Conservation (phyloP, 2,888 invertebrate species). For the Eupithecia abbreviata region DNA sequence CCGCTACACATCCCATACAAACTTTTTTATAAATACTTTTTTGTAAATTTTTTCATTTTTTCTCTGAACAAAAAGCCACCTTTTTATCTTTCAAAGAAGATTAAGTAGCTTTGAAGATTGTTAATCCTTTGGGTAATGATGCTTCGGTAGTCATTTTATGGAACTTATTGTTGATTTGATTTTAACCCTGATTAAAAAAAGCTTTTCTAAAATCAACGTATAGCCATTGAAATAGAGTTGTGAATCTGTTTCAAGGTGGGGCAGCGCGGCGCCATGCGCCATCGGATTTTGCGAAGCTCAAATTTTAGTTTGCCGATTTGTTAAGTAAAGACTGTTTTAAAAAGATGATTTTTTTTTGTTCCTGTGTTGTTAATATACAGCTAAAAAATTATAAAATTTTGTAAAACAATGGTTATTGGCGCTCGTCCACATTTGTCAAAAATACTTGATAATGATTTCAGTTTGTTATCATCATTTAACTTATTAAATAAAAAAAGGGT, state of each 20-base stretch:
- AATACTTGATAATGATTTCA: too few relatives aligned
- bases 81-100: slow-evolving; percentile 46
- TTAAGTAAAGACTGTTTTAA: not conserved
- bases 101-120: slow-evolving; percentile 49
- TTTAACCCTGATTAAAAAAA: not conserved
- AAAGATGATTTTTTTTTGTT: not conserved
- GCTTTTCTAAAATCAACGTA: not conserved
- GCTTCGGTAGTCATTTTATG: slow-evolving; percentile 60
- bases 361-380: too few relatives aligned
- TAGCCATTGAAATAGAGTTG: not conserved
- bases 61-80: slow-evolving; percentile 48
- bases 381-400: too few relatives aligned
- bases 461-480: too few relatives aligned
- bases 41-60: slow-evolving; percentile 39
- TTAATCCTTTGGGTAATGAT: slow-evolving; percentile 50
- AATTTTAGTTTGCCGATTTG: not conserved
- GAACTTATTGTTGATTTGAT: slow-evolving; percentile 29
- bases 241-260: not conserved
- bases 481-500: too few relatives aligned
- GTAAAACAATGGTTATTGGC: too few relatives aligned
- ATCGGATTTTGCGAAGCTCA: not conserved
- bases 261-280: not conserved
- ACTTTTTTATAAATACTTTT: slow-evolving; percentile 34
- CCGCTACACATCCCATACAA: slow-evolving; percentile 64
- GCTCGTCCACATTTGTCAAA: too few relatives aligned